Percentiles rank a stretch among this genome's conserved stretches.
These are phyloP conservation scores for Arnoldichthys spilopterus DNA, from an alignment of 2,797 vertebrate species.

Conservation along the genomic window DNA sequence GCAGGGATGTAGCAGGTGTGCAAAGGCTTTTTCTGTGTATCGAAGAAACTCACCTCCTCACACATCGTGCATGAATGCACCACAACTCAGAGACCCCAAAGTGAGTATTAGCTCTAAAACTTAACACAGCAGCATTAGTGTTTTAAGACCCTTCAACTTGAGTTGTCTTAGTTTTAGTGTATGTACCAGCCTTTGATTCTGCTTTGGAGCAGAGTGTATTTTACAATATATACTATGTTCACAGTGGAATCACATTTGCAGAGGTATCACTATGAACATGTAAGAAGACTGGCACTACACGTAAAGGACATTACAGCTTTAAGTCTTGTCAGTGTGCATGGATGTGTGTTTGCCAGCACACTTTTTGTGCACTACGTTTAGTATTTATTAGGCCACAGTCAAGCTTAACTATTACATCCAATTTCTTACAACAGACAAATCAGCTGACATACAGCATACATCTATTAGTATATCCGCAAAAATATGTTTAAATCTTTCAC, in stretches of 20 bases:
- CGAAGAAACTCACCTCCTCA: conserved; percentile 8
- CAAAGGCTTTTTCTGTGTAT: conserved; percentile 19
- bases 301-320: conserved; percentile 22
- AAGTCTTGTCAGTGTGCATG: conserved; percentile 10
- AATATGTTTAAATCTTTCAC: background rate
- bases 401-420: conserved; percentile 9
- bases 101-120: background rate
- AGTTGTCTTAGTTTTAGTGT: conserved; percentile 9
- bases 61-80: conserved; percentile 30
- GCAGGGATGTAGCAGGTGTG: conserved; percentile 8
- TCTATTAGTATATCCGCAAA: background rate
- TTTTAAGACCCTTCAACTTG: background rate
- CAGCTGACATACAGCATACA: conserved; percentile 23
- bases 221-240: background rate
- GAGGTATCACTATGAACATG: background rate
- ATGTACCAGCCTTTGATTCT: conserved; percentile 30
- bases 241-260: background rate
- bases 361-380: conserved; percentile 11
- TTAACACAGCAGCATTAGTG: conserved; percentile 14
- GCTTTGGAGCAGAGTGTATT: conserved; percentile 12
- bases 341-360: background rate
- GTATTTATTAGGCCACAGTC: conserved; percentile 16
- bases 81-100: conserved; percentile 18
- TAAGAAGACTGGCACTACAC: conserved; percentile 23
- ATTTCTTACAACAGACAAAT: conserved; percentile 18